Base-by-base conservation (phyloP, 2,888 invertebrate species). In the Drosophila imparisetae region DNA sequence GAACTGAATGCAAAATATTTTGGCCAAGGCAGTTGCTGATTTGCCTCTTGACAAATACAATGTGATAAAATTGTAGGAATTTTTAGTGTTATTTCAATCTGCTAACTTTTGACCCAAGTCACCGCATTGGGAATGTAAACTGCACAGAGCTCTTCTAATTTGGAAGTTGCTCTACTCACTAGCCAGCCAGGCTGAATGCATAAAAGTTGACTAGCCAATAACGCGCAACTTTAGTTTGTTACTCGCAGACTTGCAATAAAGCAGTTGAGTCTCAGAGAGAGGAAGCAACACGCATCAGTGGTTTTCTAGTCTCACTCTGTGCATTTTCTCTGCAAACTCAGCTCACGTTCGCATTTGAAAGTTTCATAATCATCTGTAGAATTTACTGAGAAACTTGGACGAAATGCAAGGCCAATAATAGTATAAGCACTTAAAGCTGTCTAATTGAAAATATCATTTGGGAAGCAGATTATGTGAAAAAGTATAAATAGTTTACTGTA, bases 341-440 rank as follows among this genome's bases (percentile, higher is more conserved):
- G 52, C 61, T 73, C 86, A 88, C 84, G 82, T 84, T 61, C 67
- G 62, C 63, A 68, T 27, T 67, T 68, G 63, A 40, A 89, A 86
- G 80, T 86, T 89, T 76, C 72, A 76, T 80, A 78, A 83, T 81
- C 79, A 86, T 81, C 81, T 79, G 69, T 42, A 69, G 67, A 68
- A 60, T 64, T 71, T 36, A 59, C 66, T 64, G 62, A 65, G 72
- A 72, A 75, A 81, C 52, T 75, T 85, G 78, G 66, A 52, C 53
- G 13, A 48, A 70, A 72, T 64, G 75, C 76, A 63, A 40, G 59
- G 36, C 21, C 54, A 80, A 55, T 40, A 8, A 57, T 67, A 57
- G 21, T 42, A 21, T 6, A 32, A 60, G 29, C 34, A 40, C 38
- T 40, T 32, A 2, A 52, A 48, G 32, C 11, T 40, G 10, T 40